Evolutionary conservation across 2,888 invertebrate species (phyloP), one percentile per base, ranked within the genome.

Genomic region (Eucera pruinosa): DNA sequence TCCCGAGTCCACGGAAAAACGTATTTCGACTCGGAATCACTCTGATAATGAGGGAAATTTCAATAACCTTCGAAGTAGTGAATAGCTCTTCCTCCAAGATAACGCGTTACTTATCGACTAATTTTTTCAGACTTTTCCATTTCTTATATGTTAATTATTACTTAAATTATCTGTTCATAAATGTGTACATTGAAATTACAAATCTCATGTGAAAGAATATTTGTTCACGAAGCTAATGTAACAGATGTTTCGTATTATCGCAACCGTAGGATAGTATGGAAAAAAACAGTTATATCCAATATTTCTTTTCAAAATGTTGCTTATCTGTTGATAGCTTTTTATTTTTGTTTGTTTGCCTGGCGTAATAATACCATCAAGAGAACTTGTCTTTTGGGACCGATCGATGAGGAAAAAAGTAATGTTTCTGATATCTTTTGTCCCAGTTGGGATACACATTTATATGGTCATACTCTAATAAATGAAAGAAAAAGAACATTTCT

Each of bases 41-140:
- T 50, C 64, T 60, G 64, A 78, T 78, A 68, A 78, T 54, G 67
- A 58, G 66, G 33, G 27, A 52, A 48, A 78, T 68, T 78, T 72
- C 78, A 64, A 77, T 61, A 39, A 69, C 41, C 15, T 50, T 43
- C 30, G 61, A 36, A 18, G 48, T 23, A 23, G 23, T 20, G 64
- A 54, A 68, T 54, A 43, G 20, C 33, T 20, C 18, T n/a, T 20
- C 18, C 15, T 20, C 36, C 47, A 2, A 15, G n/a, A 30, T 15
- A 61, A 52, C 39, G 45, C 43, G 52, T 60, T 11, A 18, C 39
- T 23, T 45, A 33, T n/a, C 62, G 20, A 43, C 41, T 36, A 45
- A 54, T 60, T 33, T 47, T n/a, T 18, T n/a, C n/a, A 9, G 33
- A 20, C 20, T n/a, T 43, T 9, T 23, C 23, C 1, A n/a, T n/a